Conservation (phyloP, 1,140 invertebrate species). For the Kradibia gibbosae region DNA sequence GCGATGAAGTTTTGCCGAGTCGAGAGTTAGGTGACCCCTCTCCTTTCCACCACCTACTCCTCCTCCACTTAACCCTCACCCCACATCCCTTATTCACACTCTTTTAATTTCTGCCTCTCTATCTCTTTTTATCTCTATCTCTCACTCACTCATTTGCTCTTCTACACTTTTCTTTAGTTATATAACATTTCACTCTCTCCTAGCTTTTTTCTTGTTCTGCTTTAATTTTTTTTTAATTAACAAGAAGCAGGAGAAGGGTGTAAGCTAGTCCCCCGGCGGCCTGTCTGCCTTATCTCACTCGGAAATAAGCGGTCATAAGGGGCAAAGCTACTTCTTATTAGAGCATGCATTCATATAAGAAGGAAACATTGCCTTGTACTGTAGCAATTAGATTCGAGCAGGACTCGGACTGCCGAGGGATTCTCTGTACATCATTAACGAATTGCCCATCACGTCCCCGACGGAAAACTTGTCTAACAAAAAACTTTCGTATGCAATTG, state of each 20-base stretch:
- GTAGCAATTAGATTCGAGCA: slow-evolving; percentile 35
- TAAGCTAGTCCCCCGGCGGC: background rate
- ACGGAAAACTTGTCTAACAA: background rate
- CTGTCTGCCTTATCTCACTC: background rate
- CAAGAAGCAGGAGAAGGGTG: background rate
- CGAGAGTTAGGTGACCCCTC: background rate
- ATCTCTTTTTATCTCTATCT: background rate
- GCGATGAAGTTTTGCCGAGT: background rate
- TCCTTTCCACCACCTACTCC: background rate
- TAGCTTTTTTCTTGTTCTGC: background rate
- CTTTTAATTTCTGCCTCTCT: background rate
- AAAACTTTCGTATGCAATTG: slow-evolving; percentile 1
- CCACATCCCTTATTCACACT: no score
- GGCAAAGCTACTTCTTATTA: slow-evolving; percentile 15
- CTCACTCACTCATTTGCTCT: no score
- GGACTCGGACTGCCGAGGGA: slow-evolving; percentile 29
- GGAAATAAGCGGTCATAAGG: background rate
- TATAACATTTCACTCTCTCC: background rate
- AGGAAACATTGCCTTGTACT: background rate
- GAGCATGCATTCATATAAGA: background rate
- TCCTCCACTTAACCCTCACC: background rate
- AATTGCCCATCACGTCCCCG: background rate
- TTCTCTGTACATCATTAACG: background rate
- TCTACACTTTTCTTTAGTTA: no score
- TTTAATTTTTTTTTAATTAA: background rate